Evolutionary conservation across 2,888 invertebrate species (phyloP).

Genomic region (Scaptodrosophila latifasciaeformis): DNA sequence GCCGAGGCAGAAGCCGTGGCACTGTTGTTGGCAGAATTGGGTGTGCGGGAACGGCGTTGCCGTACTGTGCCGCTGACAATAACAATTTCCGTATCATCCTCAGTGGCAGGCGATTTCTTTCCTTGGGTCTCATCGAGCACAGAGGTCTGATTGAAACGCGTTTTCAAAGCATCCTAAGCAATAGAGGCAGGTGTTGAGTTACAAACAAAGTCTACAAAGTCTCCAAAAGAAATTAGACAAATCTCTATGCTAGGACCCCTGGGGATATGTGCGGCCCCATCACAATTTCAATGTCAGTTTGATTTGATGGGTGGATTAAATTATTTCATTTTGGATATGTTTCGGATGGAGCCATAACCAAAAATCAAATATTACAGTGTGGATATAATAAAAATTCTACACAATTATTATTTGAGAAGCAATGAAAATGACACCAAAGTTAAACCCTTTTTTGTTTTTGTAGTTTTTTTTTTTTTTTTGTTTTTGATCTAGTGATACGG

Average conservation of each 20-base stretch:
- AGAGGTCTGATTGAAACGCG: constrained; percentile 51
- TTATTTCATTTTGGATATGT: too few relatives aligned
- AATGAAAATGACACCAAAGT: constrained; percentile 66
- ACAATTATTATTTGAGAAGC: constrained; percentile 56
- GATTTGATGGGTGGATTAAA: too few relatives aligned
- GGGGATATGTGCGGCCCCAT: background rate
- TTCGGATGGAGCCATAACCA: too few relatives aligned
- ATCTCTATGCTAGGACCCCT: constrained; percentile 15
- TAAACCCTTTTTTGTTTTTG: constrained; percentile 63
- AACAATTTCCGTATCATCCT: constrained; percentile 78
- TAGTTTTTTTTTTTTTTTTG: too few relatives aligned
- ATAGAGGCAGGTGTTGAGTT: constrained; percentile 34
- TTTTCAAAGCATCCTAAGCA: constrained; percentile 60
- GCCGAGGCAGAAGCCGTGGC: constrained; percentile 13
- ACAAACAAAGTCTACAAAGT: constrained; percentile 17
- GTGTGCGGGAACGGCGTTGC: constrained; percentile 75
- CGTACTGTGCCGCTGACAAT: constrained; percentile 80
- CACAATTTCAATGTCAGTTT: too few relatives aligned
- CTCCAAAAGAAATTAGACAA: constrained; percentile 21
- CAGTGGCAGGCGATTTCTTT: constrained; percentile 11
- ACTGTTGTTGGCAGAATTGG: constrained; percentile 26
- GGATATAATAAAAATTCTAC: constrained; percentile 28
- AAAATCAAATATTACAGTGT: too few relatives aligned
- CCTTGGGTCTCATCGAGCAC: constrained; percentile 34
- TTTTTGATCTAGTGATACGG: constrained; percentile 69